These are phyloP conservation scores for Lasioglossum vierecki DNA, from an alignment of 2,888 invertebrate species.

Conservation along the genomic window DNA sequence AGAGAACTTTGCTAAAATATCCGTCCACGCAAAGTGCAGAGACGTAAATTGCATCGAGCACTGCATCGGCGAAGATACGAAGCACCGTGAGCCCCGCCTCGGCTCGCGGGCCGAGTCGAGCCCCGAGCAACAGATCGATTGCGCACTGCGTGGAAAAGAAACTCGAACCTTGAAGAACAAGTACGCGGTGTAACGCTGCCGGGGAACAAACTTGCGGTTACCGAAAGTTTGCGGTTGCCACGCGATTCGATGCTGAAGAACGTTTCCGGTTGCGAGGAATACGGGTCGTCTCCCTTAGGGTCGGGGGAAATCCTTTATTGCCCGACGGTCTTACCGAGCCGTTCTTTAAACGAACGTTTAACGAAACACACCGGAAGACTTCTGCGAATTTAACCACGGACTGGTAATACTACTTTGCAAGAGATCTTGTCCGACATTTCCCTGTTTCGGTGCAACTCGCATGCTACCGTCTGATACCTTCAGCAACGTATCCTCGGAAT, in stretches of 20 bases:
- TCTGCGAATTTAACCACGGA: background rate
- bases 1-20: conserved; percentile 72
- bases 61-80: conserved; percentile 62
- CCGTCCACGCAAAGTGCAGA: conserved; percentile 69
- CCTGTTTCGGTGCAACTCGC: background rate
- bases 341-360: background rate
- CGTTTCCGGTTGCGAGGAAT: background rate
- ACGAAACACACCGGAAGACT: background rate
- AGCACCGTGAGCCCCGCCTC: conserved; percentile 14
- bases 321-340: background rate
- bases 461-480: background rate
- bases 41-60: conserved; percentile 71
- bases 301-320: background rate
- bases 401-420: background rate
- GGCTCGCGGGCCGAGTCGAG: conserved; percentile 12
- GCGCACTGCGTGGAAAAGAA: conserved; percentile 24
- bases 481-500: background rate
- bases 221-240: conserved; percentile 8
- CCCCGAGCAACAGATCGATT: conserved; percentile 53
- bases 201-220: conserved; percentile 17
- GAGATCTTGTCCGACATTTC: background rate
- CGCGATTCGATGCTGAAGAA: background rate
- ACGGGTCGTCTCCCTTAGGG: background rate
- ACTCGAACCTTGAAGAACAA: conserved; percentile 8
- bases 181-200: conserved; percentile 3